A percentile compares a stretch with the other conserved stretches of the same genome.
Evolutionary conservation across 2,888 invertebrate genomes (phyloP).

Genomic region (Pyrocoelia pectoralis): DNA sequence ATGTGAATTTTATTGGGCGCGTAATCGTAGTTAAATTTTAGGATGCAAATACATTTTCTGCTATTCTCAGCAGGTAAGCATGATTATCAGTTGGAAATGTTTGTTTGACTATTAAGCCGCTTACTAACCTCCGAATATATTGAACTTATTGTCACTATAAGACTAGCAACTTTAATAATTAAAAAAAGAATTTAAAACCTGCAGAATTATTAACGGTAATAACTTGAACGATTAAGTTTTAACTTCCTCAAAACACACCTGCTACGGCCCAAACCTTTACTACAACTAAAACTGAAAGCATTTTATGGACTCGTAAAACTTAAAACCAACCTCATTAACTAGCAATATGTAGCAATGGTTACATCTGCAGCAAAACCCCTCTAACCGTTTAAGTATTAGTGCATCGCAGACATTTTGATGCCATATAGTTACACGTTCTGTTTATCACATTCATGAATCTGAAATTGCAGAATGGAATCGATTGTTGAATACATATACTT

Average conservation of each 20-base stretch:
- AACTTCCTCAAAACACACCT: constrained; percentile 30
- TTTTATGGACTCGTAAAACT: constrained; percentile 37
- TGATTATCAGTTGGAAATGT: constrained; percentile 4
- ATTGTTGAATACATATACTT: too few species aligned
- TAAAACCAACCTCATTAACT: constrained; percentile 35
- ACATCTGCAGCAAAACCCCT: constrained; percentile 24
- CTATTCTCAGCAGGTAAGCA: constrained; percentile 32
- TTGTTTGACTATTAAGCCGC: constrained; percentile 21
- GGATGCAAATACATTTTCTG: constrained; percentile 43
- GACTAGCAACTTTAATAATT: neutral
- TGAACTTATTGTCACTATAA: constrained; percentile 34
- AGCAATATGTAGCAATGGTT: constrained; percentile 29
- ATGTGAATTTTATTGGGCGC: constrained; percentile 54
- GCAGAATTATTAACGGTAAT: constrained; percentile 19
- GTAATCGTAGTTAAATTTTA: constrained; percentile 54
- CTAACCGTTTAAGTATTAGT: constrained; percentile 14
- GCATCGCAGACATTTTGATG: neutral
- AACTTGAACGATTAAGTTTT: constrained; percentile 18
- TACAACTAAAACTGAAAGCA: constrained; percentile 35
- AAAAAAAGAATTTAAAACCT: constrained; percentile 10
- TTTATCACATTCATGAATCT: neutral
- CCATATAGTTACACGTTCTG: neutral
- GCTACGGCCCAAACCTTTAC: constrained; percentile 30
- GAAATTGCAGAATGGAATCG: neutral
- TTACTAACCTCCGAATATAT: constrained; percentile 41